A percentile compares a stretch with the other conserved stretches of the same genome.
These are phyloP conservation scores for Dryobates pubescens DNA, from an alignment of 2,797 vertebrate genomes.

Conservation along the genomic window DNA sequence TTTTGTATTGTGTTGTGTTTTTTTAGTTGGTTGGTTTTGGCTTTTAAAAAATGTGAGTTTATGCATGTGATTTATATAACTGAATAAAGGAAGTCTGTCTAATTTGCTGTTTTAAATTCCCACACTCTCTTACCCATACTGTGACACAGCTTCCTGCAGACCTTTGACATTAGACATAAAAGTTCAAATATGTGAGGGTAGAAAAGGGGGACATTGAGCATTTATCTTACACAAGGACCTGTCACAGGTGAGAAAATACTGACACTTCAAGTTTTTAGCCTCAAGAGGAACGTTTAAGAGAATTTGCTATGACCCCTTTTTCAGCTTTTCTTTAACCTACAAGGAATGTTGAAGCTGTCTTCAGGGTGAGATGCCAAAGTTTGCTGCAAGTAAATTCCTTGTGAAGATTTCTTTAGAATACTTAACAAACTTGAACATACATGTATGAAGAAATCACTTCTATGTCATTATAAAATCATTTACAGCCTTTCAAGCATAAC, in stretches of 20 bases:
- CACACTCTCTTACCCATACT: neutral
- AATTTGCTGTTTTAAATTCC: neutral
- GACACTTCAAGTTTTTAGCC: neutral
- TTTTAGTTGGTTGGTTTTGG: too few relatives aligned
- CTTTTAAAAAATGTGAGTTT: neutral
- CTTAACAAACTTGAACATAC: neutral
- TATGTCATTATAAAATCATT: neutral
- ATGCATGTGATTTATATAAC: neutral
- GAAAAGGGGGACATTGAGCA: fast-evolving
- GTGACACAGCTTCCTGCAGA: neutral
- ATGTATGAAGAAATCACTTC: neutral
- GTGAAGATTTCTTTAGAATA: neutral
- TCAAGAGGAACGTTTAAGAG: neutral
- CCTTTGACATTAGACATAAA: neutral
- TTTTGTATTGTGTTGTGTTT: too few relatives aligned
- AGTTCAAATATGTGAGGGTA: neutral
- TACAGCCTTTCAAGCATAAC: neutral
- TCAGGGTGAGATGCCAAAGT: neutral
- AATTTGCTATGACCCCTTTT: neutral
- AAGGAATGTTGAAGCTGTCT: neutral
- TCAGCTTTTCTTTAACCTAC: neutral
- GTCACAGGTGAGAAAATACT: neutral
- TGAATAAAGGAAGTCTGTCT: neutral
- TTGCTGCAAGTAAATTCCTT: neutral
- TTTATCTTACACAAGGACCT: neutral